Base-by-base conservation (phyloP, 2,113 vertebrate species). In the Alethe castanea region DNA sequence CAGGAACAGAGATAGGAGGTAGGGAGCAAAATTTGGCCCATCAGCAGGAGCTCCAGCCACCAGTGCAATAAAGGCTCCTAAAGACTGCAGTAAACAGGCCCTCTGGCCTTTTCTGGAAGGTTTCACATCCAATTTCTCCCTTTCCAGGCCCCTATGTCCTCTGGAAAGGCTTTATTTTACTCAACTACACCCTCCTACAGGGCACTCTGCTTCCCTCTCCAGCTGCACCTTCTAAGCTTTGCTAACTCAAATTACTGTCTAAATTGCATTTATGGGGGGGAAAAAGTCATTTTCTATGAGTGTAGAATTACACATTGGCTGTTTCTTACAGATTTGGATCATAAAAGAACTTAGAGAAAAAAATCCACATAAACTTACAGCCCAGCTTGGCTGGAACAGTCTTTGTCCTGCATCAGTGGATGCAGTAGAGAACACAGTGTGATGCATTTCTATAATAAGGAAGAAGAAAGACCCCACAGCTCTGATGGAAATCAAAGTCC, bases 211-310 rank as follows among this genome's bases (percentile, higher is more conserved):
- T 91, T 12, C 69, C 76, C 52, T 52, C 88, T 84, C 84, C 92
- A 96, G 91, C 81, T 94, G 91, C 45, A 89, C 84, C 91, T 92
- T 91, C 83, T 92, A 91, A 94, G 57, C 40, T 92, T 81, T 86
- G 52, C 60, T 69, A 88, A 84, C 86, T 94, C 69, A 42, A 94
- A 71, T 94, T 94, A 86, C 91, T 72, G 48, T 61, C 77, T 78
- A 69, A 94, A 97, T 87, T 87, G n/a, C 73, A 89, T 88, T 88
- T 94, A 81, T 50, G 54, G 74, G 22, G 29, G 0, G 29, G 48
- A 88, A 91, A 47, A 81, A 26, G 23, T 44, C 0, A 33, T 90
- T 93, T 91, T 93, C 42, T 88, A 59, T 74, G 64, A 92, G 94
- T 25, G 22, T 79, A 92, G 80, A 86, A 90, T 94, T 93, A 93